Percentiles rank a stretch among this genome's conserved stretches.
Conservation (phyloP, 1,140 invertebrate genomes). For the Penaeus japonicus region DNA sequence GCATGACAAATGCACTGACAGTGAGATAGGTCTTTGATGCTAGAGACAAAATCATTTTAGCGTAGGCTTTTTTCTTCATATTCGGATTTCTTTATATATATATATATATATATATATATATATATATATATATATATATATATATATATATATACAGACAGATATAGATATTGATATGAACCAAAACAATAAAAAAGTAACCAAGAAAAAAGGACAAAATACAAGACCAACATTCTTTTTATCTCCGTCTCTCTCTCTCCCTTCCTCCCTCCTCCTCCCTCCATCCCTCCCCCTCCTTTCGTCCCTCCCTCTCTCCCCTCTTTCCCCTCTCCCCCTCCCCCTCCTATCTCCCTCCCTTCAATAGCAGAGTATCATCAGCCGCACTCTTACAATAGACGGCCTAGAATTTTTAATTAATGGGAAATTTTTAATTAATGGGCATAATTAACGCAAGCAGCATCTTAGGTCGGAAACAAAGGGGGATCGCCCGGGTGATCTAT, state of each 20-base stretch:
- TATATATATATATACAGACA: too few relatives aligned
- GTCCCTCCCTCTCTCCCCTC: not conserved
- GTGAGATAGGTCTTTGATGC: too few relatives aligned
- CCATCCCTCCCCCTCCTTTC: not conserved
- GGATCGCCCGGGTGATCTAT: not conserved
- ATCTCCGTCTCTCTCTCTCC: not conserved
- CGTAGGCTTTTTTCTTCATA: too few relatives aligned
- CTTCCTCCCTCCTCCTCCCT: not conserved
- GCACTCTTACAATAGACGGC: slow-evolving; percentile 43
- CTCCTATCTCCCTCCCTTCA: not conserved
- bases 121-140: too few relatives aligned
- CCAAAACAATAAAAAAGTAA: not conserved
- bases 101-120: too few relatives aligned
- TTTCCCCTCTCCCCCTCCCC: not conserved
- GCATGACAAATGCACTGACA: too few relatives aligned
- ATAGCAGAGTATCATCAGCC: slow-evolving; percentile 38
- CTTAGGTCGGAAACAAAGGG: slow-evolving; percentile 40
- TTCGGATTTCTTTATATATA: too few relatives aligned
- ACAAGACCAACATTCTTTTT: too few relatives aligned
- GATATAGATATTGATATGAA: not conserved
- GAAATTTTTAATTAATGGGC: slow-evolving; percentile 54
- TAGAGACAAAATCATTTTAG: too few relatives aligned
- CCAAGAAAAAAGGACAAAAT: not conserved
- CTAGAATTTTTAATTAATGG: slow-evolving; percentile 52
- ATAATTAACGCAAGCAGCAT: slow-evolving; percentile 55